Conservation (phyloP, 2,113 vertebrate species). For the Stictonetta naevosa region DNA sequence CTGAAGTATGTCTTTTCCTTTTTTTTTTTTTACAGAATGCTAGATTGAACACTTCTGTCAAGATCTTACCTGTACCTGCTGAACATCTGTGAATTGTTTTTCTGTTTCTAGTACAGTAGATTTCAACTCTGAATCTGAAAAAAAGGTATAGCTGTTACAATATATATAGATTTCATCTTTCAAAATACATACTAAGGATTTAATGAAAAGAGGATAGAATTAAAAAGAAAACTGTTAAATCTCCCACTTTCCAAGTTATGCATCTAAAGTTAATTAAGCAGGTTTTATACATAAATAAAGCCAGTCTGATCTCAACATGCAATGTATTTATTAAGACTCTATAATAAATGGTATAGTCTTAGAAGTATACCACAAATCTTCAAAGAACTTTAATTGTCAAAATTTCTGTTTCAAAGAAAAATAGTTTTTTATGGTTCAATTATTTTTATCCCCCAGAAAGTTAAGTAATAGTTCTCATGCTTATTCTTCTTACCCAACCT, state of each 20-base stretch:
- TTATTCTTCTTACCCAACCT: not conserved
- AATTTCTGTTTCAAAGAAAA: not conserved
- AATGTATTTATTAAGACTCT: not conserved
- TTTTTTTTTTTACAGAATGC: not conserved
- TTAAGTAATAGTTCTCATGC: not conserved
- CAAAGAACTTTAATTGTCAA: not conserved
- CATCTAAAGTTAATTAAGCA: not conserved
- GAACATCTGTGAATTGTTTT: conserved; percentile 68
- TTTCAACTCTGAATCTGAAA: conserved; percentile 78
- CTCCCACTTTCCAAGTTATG: not conserved
- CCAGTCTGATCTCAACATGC: not conserved
- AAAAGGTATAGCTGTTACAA: conserved; percentile 28
- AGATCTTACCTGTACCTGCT: conserved; percentile 76
- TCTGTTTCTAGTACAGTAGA: conserved; percentile 68
- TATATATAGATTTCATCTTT: not conserved
- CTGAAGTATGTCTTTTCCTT: not conserved
- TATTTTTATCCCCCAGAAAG: not conserved
- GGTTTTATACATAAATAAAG: not conserved
- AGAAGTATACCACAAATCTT: not conserved
- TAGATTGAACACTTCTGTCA: not conserved
- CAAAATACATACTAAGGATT: not conserved
- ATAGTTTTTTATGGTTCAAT: not conserved
- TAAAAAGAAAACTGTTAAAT: not conserved
- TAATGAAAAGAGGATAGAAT: rapidly evolving
- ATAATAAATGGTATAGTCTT: not conserved